Evolutionary conservation across 35 echinoderm and acorn worm genomes (phyloP), one percentile per base, ranked within the genome.

Genomic region (Ophioderma brevispina): DNA sequence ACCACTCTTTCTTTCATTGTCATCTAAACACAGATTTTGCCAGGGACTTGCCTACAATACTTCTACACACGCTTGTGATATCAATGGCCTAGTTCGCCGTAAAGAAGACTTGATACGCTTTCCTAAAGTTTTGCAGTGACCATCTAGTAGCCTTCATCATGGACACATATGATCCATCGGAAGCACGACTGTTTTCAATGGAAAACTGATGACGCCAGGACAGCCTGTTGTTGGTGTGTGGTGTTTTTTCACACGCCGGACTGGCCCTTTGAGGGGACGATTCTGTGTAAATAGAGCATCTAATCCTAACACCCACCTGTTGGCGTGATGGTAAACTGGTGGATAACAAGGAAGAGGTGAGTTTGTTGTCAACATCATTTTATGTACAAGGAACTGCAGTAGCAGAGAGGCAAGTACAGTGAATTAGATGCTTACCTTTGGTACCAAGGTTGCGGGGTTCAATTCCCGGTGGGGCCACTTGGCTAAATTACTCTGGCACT

Each of bases 151-250:
- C 23, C 6, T 6, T 70, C 59, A 70, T 70, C 59, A 15, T 85
- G 83, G 83, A 63, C 36, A 10, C 49, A 49, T 85, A 85, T 55
- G 36, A 85, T 35, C 83, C 55, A 23, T 36, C 43, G n/a, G 83
- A n/a, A 64, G 32, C 33, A 85, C 28, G 83, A 63, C 30, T 85
- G 83, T 37, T 91, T 81, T 70, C 38, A 64, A 17, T 64, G 50
- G 0, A 31, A 15, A 31, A 81, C 86, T 21, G 86, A 86, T 10
- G 90, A 34, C 11, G 36, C 70, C 1, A 82, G 90, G 35, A 33
- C 85, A 75, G 86, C 90, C 21, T 91, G 90, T 39, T 91, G 90
- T 77, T 25, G 32, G 37, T 32, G 90, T 0, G 13, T 31, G 43
- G 33, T 30, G 14, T n/a, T n/a, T n/a, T 79, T 78, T 37, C 18